A percentile compares a stretch with the other conserved stretches of the same genome.
Conservation (phyloP, 2,888 invertebrate species). For the Plutella xylostella region DNA sequence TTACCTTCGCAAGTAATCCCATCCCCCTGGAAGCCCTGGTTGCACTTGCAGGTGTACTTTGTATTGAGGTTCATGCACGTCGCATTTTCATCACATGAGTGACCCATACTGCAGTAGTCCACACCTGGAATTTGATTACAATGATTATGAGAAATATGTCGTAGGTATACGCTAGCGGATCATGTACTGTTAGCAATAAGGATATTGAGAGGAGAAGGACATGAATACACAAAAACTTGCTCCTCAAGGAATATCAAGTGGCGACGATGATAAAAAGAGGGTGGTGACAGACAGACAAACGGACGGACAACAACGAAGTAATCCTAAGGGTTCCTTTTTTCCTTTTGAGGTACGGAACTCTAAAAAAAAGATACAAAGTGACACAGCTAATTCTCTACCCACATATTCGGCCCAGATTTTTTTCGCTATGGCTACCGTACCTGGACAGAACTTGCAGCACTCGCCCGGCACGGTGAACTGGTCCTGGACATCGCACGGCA, state of each 20-base stretch:
- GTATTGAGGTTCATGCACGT: conserved; percentile 93
- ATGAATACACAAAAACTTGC: no score
- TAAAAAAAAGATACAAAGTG: no score
- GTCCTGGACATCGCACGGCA: conserved; percentile 80
- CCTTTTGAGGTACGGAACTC: no score
- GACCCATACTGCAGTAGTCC: conserved; percentile 90
- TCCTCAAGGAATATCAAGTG: no score
- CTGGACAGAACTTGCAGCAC: conserved; percentile 92
- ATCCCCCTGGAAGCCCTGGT: conserved; percentile 90
- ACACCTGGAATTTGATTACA: conserved; percentile 70
- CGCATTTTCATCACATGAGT: conserved; percentile 91
- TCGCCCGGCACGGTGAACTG: conserved; percentile 86
- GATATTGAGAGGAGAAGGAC: no score
- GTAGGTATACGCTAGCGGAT: not conserved
- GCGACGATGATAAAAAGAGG: no score
- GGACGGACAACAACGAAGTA: no score
- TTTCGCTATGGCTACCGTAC: no score
- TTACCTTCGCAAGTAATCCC: conserved; percentile 82
- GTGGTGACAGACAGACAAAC: no score
- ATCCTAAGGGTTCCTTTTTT: no score
- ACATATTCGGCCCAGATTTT: no score
- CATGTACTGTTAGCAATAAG: not conserved
- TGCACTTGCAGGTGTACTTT: conserved; percentile 91
- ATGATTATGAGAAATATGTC: not conserved
- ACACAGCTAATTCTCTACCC: no score